phyloP scores from a whole-genome alignment of 2,888 invertebrate species.

The Hipparchia semele region DNA sequence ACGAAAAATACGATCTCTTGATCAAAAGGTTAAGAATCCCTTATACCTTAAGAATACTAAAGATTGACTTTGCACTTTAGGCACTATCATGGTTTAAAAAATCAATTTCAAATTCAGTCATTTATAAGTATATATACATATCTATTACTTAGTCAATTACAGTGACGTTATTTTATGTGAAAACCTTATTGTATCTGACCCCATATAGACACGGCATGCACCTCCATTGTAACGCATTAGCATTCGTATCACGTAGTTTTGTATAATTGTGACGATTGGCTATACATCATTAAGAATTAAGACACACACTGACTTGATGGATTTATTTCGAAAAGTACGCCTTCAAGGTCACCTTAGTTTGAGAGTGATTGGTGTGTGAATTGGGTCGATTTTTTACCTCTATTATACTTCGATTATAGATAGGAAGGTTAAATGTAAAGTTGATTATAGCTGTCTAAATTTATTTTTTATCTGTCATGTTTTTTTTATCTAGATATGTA shows the following conservation, averaged over 20 bases:
- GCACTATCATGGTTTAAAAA: too few relatives aligned
- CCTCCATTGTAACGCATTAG: slow-evolving; percentile 52
- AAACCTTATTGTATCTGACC: slow-evolving; percentile 22
- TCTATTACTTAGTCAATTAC: slow-evolving; percentile 7
- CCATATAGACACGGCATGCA: slow-evolving; percentile 49
- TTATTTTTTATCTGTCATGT: neutral
- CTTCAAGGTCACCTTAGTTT: slow-evolving; percentile 39
- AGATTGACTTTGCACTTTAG: too few relatives aligned
- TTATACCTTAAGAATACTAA: too few relatives aligned
- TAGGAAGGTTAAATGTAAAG: slow-evolving; percentile 6
- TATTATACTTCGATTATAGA: neutral
- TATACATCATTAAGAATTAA: slow-evolving; percentile 49
- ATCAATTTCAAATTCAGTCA: neutral
- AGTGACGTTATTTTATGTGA: slow-evolving; percentile 12
- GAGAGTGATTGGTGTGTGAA: slow-evolving; percentile 31
- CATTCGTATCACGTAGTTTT: slow-evolving; percentile 63
- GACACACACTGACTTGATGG: slow-evolving; percentile 45
- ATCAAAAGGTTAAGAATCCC: too few relatives aligned
- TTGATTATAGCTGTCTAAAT: neutral
- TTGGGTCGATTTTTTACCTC: slow-evolving; percentile 19
- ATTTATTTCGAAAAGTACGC: slow-evolving; percentile 52
- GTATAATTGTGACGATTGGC: slow-evolving; percentile 60
- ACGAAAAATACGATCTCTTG: too few relatives aligned
- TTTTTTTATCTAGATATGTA: too few relatives aligned
- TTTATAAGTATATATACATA: neutral